Evolutionary conservation across 2,888 invertebrate species (phyloP).

Genomic region (Cataglyphis altisquamis): DNA sequence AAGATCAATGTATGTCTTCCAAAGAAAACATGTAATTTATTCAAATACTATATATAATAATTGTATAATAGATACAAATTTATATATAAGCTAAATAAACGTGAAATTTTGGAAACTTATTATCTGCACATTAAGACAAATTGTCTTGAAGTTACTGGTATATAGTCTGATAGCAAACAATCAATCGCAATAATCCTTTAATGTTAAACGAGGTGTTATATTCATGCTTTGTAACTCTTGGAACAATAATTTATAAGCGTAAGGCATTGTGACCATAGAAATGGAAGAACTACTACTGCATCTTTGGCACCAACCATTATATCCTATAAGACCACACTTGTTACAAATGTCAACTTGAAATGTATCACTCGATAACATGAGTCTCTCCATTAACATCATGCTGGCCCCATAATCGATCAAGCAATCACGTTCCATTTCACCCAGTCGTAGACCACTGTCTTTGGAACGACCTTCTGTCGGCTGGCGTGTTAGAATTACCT

Average conservation of each 20-base stretch:
- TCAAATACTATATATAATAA: neutral
- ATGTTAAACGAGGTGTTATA: slow-evolving; percentile 95
- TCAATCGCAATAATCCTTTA: slow-evolving; percentile 88
- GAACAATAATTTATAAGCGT: slow-evolving; percentile 99
- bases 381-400: slow-evolving; percentile 97
- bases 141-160: neutral
- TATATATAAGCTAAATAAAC: slow-evolving; percentile 12
- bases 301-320: slow-evolving; percentile 98
- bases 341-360: slow-evolving; percentile 99
- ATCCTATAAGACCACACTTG: slow-evolving; percentile 97
- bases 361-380: slow-evolving; percentile 99
- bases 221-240: slow-evolving; percentile 99
- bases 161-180: neutral
- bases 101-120: neutral
- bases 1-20: no score
- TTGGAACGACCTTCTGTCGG: slow-evolving; percentile 98
- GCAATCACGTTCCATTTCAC: slow-evolving; percentile 99
- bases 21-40: neutral
- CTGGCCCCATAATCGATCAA: slow-evolving; percentile 99
- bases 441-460: slow-evolving; percentile 98
- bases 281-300: slow-evolving; percentile 97
- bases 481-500: slow-evolving; percentile 98
- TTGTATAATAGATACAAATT: neutral
- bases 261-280: slow-evolving; percentile 98
- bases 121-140: neutral